Conservation (phyloP, 2,113 vertebrate species). For the Platycercus adscitus region DNA sequence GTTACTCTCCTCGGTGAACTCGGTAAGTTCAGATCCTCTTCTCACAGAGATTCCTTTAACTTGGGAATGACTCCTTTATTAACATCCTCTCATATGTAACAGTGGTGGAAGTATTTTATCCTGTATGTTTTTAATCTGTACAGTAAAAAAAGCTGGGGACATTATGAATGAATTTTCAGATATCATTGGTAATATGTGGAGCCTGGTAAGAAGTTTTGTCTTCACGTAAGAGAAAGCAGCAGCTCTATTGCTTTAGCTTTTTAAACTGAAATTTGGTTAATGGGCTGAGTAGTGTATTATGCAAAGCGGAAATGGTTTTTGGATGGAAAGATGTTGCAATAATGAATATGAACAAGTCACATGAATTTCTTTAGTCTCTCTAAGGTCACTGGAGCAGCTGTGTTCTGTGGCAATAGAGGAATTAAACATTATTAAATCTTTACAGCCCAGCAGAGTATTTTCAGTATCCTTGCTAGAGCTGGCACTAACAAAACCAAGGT, state of each 20-base stretch:
- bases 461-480: not conserved
- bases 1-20: not conserved
- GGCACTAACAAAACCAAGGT: not conserved
- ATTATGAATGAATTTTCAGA: fast-evolving
- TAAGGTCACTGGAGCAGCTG: not conserved
- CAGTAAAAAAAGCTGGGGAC: not conserved
- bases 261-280: not conserved
- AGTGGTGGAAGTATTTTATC: not conserved
- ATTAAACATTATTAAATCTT: not conserved
- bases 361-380: not conserved
- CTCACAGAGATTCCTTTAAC: not conserved
- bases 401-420: not conserved
- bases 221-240: not conserved
- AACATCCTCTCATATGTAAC: fast-evolving
- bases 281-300: fast-evolving
- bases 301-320: not conserved
- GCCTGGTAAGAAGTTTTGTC: not conserved
- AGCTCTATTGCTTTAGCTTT: not conserved
- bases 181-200: not conserved
- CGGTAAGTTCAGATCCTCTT: not conserved
- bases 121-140: not conserved
- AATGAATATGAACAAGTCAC: not conserved
- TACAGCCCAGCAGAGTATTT: not conserved
- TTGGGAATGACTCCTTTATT: not conserved
- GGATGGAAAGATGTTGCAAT: not conserved